Evolutionary conservation across 2,113 vertebrate genomes (phyloP), one percentile per base, ranked within the genome.

Genomic region (Amia ocellicauda): DNA sequence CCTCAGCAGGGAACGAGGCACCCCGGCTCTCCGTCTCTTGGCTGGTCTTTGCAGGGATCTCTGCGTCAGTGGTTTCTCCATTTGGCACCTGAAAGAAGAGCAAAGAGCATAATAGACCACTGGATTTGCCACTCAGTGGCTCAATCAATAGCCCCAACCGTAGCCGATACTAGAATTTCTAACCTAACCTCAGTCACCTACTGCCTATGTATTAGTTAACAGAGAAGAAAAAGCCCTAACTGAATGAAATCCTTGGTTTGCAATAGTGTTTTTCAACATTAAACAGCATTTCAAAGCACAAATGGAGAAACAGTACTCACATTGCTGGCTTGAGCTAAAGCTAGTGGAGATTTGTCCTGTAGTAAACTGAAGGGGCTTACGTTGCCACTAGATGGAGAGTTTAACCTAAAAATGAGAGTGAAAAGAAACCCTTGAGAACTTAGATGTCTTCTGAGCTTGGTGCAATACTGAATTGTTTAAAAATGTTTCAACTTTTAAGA

Each of bases 371-470:
- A 89, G 0, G 93, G 91, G 73, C 90, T 93, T 70, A 79, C 79
- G 7, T 87, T 90, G 43, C 83, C 86, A 68, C 89, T 86, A 69
- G 89, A 90, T n/a, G 93, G 89, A 29, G 93, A 88, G 76, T 86
- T 91, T 58, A 91, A 87, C 85, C 94, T 97, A 74, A 7, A 36
- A 36, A 36, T 1, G 31, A 36, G 11, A 36, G 11, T 5, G 2
- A 36, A 36, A 36, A 36, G 11, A 1, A 36, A 36, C 31, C 11
- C 11, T 36, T 1, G 31, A 36, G 31, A 36, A 36, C 2, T 16
- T 16, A 14, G n/a, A n/a, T n/a, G n/a, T n/a, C n/a, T n/a, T n/a
- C n/a, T n/a, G n/a, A n/a, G n/a, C n/a, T n/a, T n/a, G n/a, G n/a
- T n/a, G n/a, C n/a, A n/a, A n/a, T n/a, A n/a, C n/a, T n/a, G n/a